Base-by-base conservation (phyloP, 1,140 invertebrate species). In the Drosophila kurseongensis region DNA sequence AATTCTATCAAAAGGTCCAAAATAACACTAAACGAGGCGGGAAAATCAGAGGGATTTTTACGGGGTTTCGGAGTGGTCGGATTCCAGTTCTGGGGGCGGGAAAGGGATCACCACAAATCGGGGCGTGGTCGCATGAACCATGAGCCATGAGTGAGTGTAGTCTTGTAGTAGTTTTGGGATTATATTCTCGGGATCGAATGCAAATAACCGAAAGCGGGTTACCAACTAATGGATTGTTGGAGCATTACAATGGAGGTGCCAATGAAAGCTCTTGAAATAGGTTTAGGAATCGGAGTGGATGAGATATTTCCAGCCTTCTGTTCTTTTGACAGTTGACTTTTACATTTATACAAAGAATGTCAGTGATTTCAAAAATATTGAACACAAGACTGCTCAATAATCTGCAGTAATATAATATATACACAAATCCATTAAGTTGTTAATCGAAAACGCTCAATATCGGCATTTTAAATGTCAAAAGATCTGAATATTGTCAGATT, bases 51-150 rank as follows among this genome's bases (percentile, higher is more conserved):
- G 8, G 8, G 13, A 50, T 32, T n/a, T 29, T 1, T 4, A 32
- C 27, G 12, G 23, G 23, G 5, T 48, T 29, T 48, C 23, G 12
- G 13, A 59, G 5, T 51, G 35, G 18, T 23, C n/a, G 23, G 14
- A 27, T 4, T n/a, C 0, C 8, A 32, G 7, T 32, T 32, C 8
- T 32, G 9, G 7, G 12, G 14, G 10, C 18, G 32, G 51, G 40
- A 8, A 16, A 27, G n/a, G 42, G 51, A 69, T 71, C 65, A 48
- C 65, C 50, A 57, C 65, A 71, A 71, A 48, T 38, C 12, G 10
- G 29, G 27, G 41, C 16, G 10, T 29, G 62, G n/a, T 36, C 13
- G 61, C 8, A 65, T 56, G 63, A 67, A 27, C 14, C 62, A 16
- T 67, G 35, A 29, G 47, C 23, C 42, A 32, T 62, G 58, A 45